Conservation (phyloP, 1,140 invertebrate species). For the Habropoda laboriosa region DNA sequence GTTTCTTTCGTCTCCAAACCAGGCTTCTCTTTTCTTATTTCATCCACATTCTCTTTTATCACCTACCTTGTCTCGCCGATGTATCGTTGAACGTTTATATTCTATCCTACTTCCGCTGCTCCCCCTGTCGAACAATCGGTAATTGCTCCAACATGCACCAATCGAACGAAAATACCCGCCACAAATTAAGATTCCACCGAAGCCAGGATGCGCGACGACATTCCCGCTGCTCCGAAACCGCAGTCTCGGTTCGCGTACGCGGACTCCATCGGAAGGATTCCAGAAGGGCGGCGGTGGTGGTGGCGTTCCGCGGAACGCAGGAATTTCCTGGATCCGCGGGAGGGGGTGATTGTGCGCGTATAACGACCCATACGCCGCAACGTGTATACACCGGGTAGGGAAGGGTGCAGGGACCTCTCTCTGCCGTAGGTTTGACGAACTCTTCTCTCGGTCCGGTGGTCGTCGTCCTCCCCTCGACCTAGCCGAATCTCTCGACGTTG, state of each 20-base stretch:
- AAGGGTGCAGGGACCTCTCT: conserved; percentile 69
- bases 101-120: neutral
- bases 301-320: conserved; percentile 33
- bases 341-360: too few relatives aligned
- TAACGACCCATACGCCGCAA: too few relatives aligned
- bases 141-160: too few relatives aligned
- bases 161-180: neutral
- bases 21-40: conserved; percentile 2
- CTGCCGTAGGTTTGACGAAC: conserved; percentile 72
- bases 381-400: conserved; percentile 3
- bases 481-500: conserved; percentile 44
- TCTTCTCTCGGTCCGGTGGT: conserved; percentile 49
- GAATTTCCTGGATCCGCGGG: conserved; percentile 40
- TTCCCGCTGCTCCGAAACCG: neutral
- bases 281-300: too few relatives aligned
- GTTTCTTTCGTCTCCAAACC: neutral
- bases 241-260: neutral
- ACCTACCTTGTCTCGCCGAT: too few relatives aligned
- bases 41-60: too few relatives aligned
- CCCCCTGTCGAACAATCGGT: neutral
- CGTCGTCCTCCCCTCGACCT: conserved; percentile 52
- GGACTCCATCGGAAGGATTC: too few relatives aligned
- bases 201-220: neutral
- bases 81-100: neutral
- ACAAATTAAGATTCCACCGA: neutral